These are phyloP conservation scores for Geodia barretti DNA, from an alignment of 37 sponge, comb jelly and placozoan genomes.

Conservation along the genomic window DNA sequence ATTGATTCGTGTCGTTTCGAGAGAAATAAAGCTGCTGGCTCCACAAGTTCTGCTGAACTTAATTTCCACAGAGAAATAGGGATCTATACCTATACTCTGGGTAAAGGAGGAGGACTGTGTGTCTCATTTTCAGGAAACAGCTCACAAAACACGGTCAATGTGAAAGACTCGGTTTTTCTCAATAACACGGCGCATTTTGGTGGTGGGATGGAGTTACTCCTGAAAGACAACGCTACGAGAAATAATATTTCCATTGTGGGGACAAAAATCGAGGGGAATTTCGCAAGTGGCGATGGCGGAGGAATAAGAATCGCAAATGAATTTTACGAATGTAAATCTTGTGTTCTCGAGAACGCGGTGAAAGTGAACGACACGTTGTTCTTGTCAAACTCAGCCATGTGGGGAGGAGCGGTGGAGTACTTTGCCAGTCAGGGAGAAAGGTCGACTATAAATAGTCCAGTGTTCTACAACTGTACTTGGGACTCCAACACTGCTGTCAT, in stretches of 20 bases:
- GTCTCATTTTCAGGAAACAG: background rate
- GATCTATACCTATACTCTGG: too few species aligned
- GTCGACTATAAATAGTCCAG: background rate
- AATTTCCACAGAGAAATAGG: background rate
- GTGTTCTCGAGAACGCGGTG: background rate
- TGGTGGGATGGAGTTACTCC: background rate
- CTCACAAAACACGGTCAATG: background rate
- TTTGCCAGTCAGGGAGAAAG: background rate
- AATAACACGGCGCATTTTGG: conserved; percentile 2
- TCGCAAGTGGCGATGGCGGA: conserved; percentile 13
- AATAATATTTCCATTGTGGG: background rate
- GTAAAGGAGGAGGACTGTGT: background rate
- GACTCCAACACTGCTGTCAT: background rate
- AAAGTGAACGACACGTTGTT: background rate
- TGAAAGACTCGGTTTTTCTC: background rate
- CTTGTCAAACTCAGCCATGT: conserved; percentile 8
- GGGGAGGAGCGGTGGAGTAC: conserved; percentile 10
- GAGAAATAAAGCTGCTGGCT: background rate
- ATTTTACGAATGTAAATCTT: background rate
- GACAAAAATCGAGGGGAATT: background rate
- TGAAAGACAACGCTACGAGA: background rate
- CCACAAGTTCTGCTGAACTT: too few species aligned
- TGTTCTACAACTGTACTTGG: conserved; percentile 17
- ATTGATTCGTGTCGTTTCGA: background rate
- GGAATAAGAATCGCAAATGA: background rate